Conservation (phyloP, 2,113 vertebrate species). For the Danionella cerebrum region DNA sequence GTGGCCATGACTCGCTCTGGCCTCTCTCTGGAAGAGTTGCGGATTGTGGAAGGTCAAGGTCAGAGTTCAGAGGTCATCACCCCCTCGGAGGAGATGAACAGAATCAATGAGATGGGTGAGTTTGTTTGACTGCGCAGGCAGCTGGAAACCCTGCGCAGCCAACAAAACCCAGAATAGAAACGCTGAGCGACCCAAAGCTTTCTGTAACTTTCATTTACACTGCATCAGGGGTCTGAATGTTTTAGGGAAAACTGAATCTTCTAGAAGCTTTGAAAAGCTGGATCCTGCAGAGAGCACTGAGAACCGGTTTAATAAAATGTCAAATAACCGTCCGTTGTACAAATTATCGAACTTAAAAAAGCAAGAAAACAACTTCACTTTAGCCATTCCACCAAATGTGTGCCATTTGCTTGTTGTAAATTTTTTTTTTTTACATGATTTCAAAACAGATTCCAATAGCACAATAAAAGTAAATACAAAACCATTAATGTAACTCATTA, state of each 20-base stretch:
- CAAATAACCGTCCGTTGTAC: background rate
- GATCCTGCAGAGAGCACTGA: background rate
- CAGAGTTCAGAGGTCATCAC: constrained; percentile 87
- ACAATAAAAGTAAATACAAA: background rate
- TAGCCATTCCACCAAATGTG: no score
- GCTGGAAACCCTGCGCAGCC: constrained; percentile 33
- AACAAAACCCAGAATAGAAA: constrained; percentile 23
- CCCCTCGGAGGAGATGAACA: constrained; percentile 85
- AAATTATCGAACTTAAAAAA: no score
- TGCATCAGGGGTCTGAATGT: background rate
- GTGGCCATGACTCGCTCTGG: constrained; percentile 82
- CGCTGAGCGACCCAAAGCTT: constrained; percentile 40
- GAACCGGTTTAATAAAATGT: background rate
- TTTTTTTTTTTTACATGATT: no score
- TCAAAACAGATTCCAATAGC: no score
- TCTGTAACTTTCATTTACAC: constrained; percentile 31
- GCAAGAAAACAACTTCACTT: no score
- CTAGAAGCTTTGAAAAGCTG: background rate
- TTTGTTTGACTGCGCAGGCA: background rate
- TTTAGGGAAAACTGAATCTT: background rate
- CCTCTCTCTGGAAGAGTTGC: constrained; percentile 88
- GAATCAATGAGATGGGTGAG: constrained; percentile 84
- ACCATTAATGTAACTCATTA: no score
- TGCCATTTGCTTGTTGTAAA: no score
- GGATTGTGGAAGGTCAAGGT: constrained; percentile 95